phyloP scores from a whole-genome alignment of 2,113 vertebrate species.

The Megaleporinus macrocephalus region DNA sequence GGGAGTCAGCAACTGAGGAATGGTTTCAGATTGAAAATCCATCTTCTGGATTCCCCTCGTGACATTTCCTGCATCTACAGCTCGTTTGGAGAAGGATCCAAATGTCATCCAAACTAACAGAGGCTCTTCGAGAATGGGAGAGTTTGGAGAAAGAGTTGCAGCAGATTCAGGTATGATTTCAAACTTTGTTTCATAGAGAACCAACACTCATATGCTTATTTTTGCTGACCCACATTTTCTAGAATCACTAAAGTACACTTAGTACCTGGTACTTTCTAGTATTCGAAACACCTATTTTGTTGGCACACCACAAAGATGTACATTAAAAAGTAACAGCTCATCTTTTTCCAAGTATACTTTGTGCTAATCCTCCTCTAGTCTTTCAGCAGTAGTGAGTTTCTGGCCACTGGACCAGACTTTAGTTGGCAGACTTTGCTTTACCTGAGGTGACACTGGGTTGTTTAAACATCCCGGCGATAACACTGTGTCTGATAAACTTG shows the following conservation, averaged over 20 bases:
- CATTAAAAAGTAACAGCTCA: not conserved
- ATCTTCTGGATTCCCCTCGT: not conserved
- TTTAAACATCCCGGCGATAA: too few species aligned
- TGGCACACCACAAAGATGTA: too few species aligned
- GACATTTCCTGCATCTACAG: not conserved
- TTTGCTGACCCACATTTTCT: too few species aligned
- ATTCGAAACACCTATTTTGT: too few species aligned
- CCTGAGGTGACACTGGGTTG: too few species aligned
- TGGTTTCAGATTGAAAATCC: not conserved
- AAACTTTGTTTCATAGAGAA: not conserved
- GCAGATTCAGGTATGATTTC: slow-evolving; percentile 82
- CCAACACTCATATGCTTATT: not conserved
- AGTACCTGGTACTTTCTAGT: too few species aligned
- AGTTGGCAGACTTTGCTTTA: too few species aligned
- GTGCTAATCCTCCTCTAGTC: not conserved
- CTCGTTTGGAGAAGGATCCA: slow-evolving; percentile 1
- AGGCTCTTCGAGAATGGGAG: slow-evolving; percentile 83
- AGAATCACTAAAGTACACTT: too few species aligned
- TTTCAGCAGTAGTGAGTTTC: not conserved
- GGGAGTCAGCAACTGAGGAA: too few species aligned
- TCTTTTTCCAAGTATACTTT: not conserved
- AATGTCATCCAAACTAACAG: slow-evolving; percentile 62
- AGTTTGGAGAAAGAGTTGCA: slow-evolving; percentile 85
- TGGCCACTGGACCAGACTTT: not conserved
- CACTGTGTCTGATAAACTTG: too few species aligned